Evolutionary conservation across 2,888 invertebrate species (phyloP).

Genomic region (Amphipoea lucens): DNA sequence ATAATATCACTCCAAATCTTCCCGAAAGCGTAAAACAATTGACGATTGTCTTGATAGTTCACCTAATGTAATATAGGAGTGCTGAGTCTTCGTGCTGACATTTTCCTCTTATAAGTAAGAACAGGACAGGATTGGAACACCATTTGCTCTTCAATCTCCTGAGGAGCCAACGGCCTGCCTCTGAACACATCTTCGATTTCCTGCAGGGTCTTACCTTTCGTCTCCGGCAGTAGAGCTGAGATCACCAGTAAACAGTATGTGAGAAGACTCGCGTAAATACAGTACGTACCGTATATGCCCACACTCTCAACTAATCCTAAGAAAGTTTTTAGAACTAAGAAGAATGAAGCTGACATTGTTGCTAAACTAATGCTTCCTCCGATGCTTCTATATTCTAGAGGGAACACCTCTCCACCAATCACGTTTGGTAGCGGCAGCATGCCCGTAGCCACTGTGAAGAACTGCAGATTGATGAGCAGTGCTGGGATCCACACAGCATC

Average conservation of each 20-base stretch:
- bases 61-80: constrained; percentile 70
- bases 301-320: constrained; percentile 86
- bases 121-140: constrained; percentile 76
- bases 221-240: constrained; percentile 91
- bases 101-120: constrained; percentile 73
- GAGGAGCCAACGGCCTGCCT: constrained; percentile 74
- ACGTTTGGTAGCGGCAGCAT: constrained; percentile 92
- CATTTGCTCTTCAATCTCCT: constrained; percentile 74
- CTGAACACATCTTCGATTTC: constrained; percentile 91
- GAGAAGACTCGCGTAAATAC: constrained; percentile 88
- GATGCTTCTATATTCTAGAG: constrained; percentile 90
- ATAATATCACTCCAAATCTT: constrained; percentile 46
- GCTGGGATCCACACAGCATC: constrained; percentile 85
- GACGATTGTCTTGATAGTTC: constrained; percentile 33
- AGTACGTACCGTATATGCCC: constrained; percentile 90
- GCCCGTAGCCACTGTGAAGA: constrained; percentile 90
- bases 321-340: constrained; percentile 91
- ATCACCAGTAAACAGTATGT: constrained; percentile 88
- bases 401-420: constrained; percentile 92
- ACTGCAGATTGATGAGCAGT: constrained; percentile 88
- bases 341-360: constrained; percentile 90
- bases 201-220: constrained; percentile 91
- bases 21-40: constrained; percentile 36
- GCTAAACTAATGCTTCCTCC: constrained; percentile 91
- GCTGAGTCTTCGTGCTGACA: constrained; percentile 74